phyloP scores from a whole-genome alignment of 2,797 vertebrate genomes.

The Phoeniculus purpureus region DNA sequence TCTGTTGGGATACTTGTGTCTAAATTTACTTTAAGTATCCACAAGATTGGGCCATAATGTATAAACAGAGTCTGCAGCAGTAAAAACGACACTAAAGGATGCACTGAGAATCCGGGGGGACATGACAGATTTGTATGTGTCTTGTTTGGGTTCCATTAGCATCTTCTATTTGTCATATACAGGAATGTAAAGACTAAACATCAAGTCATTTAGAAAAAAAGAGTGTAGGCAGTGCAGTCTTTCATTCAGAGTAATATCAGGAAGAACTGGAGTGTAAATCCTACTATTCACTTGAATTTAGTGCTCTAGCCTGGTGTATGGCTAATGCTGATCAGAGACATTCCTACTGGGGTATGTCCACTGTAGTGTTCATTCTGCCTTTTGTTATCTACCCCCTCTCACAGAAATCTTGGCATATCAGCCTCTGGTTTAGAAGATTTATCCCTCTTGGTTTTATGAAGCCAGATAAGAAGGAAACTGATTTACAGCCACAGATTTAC shows the following conservation, averaged over 20 bases:
- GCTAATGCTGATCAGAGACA: not conserved
- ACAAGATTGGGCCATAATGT: not conserved
- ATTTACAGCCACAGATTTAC: not conserved
- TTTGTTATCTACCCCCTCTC: not conserved
- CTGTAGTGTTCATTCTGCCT: slow-evolving; percentile 2
- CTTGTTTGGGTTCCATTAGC: not conserved
- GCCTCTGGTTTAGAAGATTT: slow-evolving; percentile 10
- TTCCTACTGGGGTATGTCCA: not conserved
- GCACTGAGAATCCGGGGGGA: not conserved
- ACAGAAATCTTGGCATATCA: not conserved
- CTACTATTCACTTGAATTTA: not conserved
- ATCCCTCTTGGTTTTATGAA: not conserved
- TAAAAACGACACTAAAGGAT: not conserved
- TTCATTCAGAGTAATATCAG: not conserved
- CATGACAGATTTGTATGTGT: not conserved
- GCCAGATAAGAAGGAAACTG: not conserved
- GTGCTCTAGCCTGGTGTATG: not conserved
- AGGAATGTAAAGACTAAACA: not conserved
- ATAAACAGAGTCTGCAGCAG: not conserved
- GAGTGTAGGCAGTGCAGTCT: not conserved
- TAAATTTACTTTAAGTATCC: not conserved
- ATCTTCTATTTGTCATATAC: not conserved
- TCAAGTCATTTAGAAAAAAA: not conserved
- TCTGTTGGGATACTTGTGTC: not conserved
- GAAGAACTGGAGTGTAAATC: not conserved